Conservation (phyloP, 2,113 vertebrate species). For the Prolemur simus region DNA sequence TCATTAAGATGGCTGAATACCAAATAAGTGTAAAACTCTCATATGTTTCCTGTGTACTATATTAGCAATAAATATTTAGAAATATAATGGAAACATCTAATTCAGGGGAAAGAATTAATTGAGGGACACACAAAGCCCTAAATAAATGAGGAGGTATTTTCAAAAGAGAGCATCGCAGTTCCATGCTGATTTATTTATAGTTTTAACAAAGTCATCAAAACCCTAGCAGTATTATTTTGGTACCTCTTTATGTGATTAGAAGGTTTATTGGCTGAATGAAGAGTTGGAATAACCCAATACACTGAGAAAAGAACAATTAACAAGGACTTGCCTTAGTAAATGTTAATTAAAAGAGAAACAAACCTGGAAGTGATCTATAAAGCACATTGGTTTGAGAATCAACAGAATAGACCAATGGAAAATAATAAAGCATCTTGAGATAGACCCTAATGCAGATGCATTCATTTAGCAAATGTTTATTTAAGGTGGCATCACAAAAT, state of each 20-base stretch:
- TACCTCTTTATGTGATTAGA: neutral
- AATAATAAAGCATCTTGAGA: neutral
- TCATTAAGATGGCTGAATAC: neutral
- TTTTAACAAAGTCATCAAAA: neutral
- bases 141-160: neutral
- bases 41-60: neutral
- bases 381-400: neutral
- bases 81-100: neutral
- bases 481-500: neutral
- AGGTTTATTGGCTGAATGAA: neutral
- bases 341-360: neutral
- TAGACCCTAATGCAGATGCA: neutral
- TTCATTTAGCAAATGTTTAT: neutral
- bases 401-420: neutral
- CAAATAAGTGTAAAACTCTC: neutral
- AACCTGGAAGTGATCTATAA: neutral
- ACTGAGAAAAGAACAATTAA: neutral
- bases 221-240: neutral
- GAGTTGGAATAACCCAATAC: neutral
- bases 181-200: neutral
- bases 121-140: neutral
- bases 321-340: neutral
- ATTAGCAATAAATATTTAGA: neutral
- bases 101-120: neutral
- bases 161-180: neutral